Percentiles rank a stretch among this genome's conserved stretches.
Conservation (phyloP, 1,140 invertebrate species). For the Varroa destructor region DNA sequence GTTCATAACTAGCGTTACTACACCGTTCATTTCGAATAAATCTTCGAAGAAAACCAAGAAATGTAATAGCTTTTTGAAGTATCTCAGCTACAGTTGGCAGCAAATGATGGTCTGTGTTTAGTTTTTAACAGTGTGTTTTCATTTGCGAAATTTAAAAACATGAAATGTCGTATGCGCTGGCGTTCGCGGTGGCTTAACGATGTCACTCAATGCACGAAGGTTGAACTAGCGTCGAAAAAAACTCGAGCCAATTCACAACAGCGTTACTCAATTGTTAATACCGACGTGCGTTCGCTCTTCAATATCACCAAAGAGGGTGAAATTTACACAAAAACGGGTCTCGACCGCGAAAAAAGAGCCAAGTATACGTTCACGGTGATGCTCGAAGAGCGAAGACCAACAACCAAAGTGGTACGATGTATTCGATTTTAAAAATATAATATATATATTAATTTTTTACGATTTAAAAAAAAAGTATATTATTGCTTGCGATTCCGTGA, state of each 20-base stretch:
- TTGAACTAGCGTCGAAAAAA: slow-evolving; percentile 39
- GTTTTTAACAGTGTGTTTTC: too few species aligned
- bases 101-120: too few species aligned
- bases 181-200: too few species aligned
- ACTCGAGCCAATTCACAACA: slow-evolving; percentile 43
- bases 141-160: too few species aligned
- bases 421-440: neutral
- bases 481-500: neutral
- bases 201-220: neutral
- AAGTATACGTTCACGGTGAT: slow-evolving; percentile 64
- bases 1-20: too few species aligned
- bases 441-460: neutral
- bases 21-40: too few species aligned
- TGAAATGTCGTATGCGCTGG: too few species aligned
- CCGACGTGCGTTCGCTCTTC: slow-evolving; percentile 35
- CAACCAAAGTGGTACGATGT: slow-evolving; percentile 36
- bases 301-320: slow-evolving; percentile 51
- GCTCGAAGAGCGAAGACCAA: slow-evolving; percentile 37
- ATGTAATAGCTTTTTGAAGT: too few species aligned
- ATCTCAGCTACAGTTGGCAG: too few species aligned
- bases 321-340: slow-evolving; percentile 55
- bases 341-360: slow-evolving; percentile 60
- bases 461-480: slow-evolving; percentile 26
- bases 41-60: too few species aligned
- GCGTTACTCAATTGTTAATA: slow-evolving; percentile 37